Base-by-base conservation (phyloP, 1,140 invertebrate species). In the Philotrypesis tridentata region DNA sequence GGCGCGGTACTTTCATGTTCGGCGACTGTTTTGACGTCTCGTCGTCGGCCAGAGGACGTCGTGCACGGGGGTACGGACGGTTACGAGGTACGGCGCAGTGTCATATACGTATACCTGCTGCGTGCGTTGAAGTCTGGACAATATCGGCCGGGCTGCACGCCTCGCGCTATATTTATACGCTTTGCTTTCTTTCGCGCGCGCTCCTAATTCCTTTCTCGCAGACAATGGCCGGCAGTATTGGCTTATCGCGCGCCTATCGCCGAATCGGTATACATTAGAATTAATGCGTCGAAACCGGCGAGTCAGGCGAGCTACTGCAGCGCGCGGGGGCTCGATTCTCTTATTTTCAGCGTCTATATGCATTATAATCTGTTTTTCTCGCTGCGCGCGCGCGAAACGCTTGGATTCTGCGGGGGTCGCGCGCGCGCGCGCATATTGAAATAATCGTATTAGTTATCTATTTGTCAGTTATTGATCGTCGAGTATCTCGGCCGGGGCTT, bases 261-360 rank as follows among this genome's bases (percentile, higher is more conserved):
- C 55, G 23, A 65, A 63, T 80, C 48, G 48, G 79, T 60, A 80
- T 80, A 67, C 60, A 74, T 80, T 67, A 25, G 71, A 80, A 77
- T 84, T 85, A 86, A 85, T 86, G 83, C 70, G 83, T 84, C 65
- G 81, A 85, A 86, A 86, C 82, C 85, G 80, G 83, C 85, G 72
- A 84, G 77, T 80, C 74, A 37, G n/a, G n/a, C n/a, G n/a, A n/a
- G 84, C 83, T 84, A 82, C 65, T 65, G n/a, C n/a, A n/a, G n/a
- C n/a, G n/a, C n/a, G n/a, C n/a, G n/a, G 67, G 31, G 70, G 6
- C 33, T 23, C 23, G 70, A 40, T 72, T 43, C 37, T 27, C 31
- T 72, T 72, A 72, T 72, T 72, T 72, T 48, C 25, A 48, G 48
- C 70, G n/a, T n/a, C n/a, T n/a, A n/a, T n/a, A n/a, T n/a, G n/a